Evolutionary conservation across 1,140 invertebrate species (phyloP).

Genomic region (Solenopsis invicta): DNA sequence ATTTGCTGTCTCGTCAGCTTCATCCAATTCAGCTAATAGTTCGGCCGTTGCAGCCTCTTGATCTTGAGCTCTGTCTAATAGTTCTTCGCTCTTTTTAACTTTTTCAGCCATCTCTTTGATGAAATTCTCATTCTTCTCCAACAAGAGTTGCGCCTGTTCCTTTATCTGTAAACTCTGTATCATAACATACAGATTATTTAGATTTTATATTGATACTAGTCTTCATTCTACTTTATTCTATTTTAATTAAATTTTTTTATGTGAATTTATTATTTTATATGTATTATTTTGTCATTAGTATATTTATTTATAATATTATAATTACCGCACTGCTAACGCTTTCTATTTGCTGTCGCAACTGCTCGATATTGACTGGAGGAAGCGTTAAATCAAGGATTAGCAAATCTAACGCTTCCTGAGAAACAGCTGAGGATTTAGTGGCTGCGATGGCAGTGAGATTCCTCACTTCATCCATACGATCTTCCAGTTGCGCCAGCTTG

Average conservation of each 20-base stretch:
- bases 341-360: constrained; percentile 90
- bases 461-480: constrained; percentile 87
- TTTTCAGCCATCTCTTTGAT: constrained; percentile 90
- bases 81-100: constrained; percentile 85
- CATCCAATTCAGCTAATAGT: constrained; percentile 90
- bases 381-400: constrained; percentile 92
- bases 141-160: constrained; percentile 89
- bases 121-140: constrained; percentile 88
- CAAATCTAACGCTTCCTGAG: constrained; percentile 93
- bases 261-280: constrained; percentile 17
- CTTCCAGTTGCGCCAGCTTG: constrained; percentile 88
- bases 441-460: constrained; percentile 91
- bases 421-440: constrained; percentile 91
- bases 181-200: constrained; percentile 64
- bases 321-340: constrained; percentile 88
- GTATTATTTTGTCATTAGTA: constrained; percentile 39
- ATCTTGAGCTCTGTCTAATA: constrained; percentile 87
- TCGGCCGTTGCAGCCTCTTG: constrained; percentile 90
- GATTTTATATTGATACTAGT: neutral
- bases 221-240: constrained; percentile 27
- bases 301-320: constrained; percentile 25
- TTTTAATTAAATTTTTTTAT: constrained; percentile 14
- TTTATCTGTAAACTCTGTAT: constrained; percentile 90
- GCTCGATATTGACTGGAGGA: constrained; percentile 91
- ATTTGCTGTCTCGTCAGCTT: constrained; percentile 91